Percentiles rank a stretch among this genome's conserved stretches.
Conservation (phyloP, 2,113 vertebrate genomes). For the Lipophrys pholis region DNA sequence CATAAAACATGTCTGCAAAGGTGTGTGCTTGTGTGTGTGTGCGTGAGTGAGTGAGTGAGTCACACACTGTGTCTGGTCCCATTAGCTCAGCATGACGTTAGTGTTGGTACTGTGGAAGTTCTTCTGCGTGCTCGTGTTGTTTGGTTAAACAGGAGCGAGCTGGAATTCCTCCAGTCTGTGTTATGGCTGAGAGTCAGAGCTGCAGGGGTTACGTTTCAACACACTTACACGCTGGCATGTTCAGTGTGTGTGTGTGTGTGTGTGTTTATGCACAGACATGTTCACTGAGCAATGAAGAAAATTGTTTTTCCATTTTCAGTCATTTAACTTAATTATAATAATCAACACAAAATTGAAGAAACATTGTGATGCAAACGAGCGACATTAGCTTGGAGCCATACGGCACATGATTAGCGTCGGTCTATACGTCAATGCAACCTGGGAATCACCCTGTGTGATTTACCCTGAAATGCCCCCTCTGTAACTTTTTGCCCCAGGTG, state of each 20-base stretch:
- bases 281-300: too few relatives aligned
- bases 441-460: not conserved
- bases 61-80: constrained; percentile 42
- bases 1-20: too few relatives aligned
- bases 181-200: constrained; percentile 72
- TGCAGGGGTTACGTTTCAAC: constrained; percentile 76
- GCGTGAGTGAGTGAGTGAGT: constrained; percentile 23
- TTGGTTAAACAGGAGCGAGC: constrained; percentile 61
- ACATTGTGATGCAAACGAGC: constrained; percentile 9
- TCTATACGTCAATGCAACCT: constrained; percentile 4
- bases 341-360: constrained; percentile 73
- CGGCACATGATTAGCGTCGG: not conserved
- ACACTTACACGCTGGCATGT: constrained; percentile 73
- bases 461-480: too few relatives aligned
- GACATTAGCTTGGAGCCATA: constrained; percentile 27
- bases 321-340: constrained; percentile 71
- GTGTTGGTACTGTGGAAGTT: constrained; percentile 24
- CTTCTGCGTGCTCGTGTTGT: constrained; percentile 68
- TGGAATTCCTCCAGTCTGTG: constrained; percentile 78
- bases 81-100: constrained; percentile 42
- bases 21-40: constrained; percentile 49
- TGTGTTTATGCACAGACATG: too few relatives aligned
- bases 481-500: too few relatives aligned
- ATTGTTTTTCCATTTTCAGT: too few relatives aligned
- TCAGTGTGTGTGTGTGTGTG: constrained; percentile 40